phyloP scores from a whole-genome alignment of 2,797 vertebrate genomes.

The Dromococcyx pavoninus region DNA sequence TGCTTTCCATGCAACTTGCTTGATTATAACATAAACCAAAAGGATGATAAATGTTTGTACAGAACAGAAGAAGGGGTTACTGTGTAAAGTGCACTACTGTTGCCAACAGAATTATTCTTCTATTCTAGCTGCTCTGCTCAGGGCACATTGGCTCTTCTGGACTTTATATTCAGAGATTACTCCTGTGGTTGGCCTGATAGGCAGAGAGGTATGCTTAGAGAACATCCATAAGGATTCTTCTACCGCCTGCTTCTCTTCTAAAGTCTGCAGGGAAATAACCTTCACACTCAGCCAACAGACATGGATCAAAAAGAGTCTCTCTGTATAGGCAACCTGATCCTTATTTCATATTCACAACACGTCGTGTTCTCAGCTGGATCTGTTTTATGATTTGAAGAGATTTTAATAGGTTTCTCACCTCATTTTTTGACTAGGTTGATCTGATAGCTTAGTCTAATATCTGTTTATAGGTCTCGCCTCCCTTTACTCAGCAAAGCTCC shows the following conservation, averaged over 20 bases:
- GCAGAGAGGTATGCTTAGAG: not conserved
- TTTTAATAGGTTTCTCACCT: not conserved
- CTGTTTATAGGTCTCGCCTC: not conserved
- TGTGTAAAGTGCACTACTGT: not conserved
- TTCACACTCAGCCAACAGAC: not conserved
- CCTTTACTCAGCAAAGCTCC: not conserved
- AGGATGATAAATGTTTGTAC: not conserved
- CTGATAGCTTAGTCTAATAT: not conserved
- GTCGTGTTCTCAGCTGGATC: not conserved
- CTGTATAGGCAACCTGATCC: not conserved
- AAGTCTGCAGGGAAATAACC: not conserved
- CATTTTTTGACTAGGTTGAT: not conserved
- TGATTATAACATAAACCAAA: not conserved
- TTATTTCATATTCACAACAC: not conserved
- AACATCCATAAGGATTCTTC: fast-evolving
- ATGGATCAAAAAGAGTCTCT: not conserved
- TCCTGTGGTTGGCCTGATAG: not conserved
- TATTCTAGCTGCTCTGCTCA: not conserved
- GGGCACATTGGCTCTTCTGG: not conserved
- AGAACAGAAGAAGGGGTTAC: not conserved
- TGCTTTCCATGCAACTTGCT: not conserved
- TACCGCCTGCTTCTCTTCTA: not conserved
- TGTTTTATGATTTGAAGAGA: not conserved
- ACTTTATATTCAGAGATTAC: not conserved
- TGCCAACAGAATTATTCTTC: not conserved